Percentiles rank a stretch among this genome's conserved stretches.
phyloP scores from a whole-genome alignment of 2,888 invertebrate genomes.

The Parascotia fuliginaria region DNA sequence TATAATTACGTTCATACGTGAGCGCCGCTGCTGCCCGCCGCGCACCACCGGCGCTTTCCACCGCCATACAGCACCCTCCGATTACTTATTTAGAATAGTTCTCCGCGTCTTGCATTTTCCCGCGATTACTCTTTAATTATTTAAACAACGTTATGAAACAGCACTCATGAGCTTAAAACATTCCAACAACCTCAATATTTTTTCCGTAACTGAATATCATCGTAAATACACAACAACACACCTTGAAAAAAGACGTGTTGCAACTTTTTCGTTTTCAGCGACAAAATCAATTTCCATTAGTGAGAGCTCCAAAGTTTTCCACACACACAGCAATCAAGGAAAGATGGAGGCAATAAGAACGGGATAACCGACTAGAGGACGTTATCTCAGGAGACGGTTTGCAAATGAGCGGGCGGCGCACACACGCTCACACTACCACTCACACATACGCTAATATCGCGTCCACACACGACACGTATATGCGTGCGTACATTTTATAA shows the following conservation, averaged over 20 bases:
- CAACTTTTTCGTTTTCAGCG: conserved; percentile 72
- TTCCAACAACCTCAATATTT: conserved; percentile 15
- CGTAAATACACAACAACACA: conserved; percentile 39
- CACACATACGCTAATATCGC: conserved; percentile 70
- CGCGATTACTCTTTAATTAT: conserved; percentile 66
- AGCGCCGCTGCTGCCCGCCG: conserved; percentile 71
- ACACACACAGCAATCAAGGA: conserved; percentile 82
- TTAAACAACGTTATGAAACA: conserved; percentile 43
- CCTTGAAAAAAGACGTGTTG: conserved; percentile 63
- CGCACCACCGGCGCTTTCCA: conserved; percentile 44
- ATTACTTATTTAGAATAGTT: conserved; percentile 76
- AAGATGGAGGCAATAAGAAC: conserved; percentile 83
- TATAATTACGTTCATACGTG: conserved; percentile 87
- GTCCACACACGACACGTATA: conserved; percentile 75
- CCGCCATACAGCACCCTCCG: conserved; percentile 54
- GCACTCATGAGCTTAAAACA: conserved; percentile 23
- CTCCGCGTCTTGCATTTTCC: conserved; percentile 53
- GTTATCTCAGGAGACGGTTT: conserved; percentile 86
- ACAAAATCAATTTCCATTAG: conserved; percentile 79
- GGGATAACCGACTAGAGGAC: conserved; percentile 83
- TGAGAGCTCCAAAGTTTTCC: conserved; percentile 76
- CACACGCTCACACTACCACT: conserved; percentile 53
- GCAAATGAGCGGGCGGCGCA: conserved; percentile 82
- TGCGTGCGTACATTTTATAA: conserved; percentile 84
- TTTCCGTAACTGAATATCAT: conserved; percentile 11